Conservation (phyloP, 2,888 invertebrate species). For the Megaustenia siamemsis region DNA sequence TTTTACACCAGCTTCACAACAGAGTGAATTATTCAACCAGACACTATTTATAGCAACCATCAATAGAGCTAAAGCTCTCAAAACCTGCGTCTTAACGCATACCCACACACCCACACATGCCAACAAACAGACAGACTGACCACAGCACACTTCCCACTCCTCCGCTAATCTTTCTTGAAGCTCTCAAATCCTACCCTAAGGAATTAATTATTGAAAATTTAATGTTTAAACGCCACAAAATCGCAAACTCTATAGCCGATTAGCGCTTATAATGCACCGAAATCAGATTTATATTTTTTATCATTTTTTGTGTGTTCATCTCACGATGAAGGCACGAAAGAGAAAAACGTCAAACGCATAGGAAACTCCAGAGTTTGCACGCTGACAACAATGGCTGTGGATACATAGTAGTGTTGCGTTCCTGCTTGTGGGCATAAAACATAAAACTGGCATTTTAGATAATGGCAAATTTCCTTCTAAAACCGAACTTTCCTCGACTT, state of each 20-base stretch:
- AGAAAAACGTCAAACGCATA: not conserved
- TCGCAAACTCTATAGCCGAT: slow-evolving; percentile 22
- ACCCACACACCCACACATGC: not conserved
- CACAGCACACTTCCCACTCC: slow-evolving; percentile 1
- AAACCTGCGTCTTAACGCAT: too few species aligned
- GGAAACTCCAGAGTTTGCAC: not conserved
- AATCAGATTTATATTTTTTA: slow-evolving; percentile 10
- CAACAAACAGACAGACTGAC: not conserved
- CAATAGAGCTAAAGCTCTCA: too few species aligned
- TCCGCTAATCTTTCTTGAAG: not conserved
- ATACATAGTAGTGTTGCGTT: not conserved
- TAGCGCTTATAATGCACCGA: slow-evolving; percentile 25
- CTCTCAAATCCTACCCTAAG: slow-evolving; percentile 26
- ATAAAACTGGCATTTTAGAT: not conserved
- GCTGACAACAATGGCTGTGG: not conserved
- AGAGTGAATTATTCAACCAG: too few species aligned
- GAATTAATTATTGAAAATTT: slow-evolving; percentile 34
- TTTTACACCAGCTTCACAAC: too few species aligned
- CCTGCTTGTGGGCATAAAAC: not conserved
- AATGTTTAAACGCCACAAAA: slow-evolving; percentile 24
- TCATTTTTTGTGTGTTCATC: not conserved
- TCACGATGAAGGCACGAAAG: not conserved
- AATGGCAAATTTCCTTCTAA: not conserved
- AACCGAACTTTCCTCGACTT: too few species aligned
- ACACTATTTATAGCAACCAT: too few species aligned